Base-by-base conservation (phyloP, 1,140 invertebrate species). In the Lepidurus apus region DNA sequence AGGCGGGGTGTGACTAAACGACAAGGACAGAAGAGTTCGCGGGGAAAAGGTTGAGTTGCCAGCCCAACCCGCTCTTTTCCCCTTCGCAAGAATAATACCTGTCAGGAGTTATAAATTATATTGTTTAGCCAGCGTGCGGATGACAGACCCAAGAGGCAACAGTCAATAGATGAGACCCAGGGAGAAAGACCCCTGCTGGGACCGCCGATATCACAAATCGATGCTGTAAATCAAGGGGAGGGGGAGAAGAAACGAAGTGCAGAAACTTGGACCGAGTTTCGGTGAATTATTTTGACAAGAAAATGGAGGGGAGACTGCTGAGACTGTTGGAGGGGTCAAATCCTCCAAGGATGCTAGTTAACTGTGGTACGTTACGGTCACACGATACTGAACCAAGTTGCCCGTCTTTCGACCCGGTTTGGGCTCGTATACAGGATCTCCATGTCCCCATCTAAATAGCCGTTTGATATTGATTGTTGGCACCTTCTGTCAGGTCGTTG, bases 81-180 rank as follows among this genome's bases (percentile, higher is more conserved):
- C 53, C 53, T 21, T 7, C 53, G 13, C 17, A 0, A 65, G 42
- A 26, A 75, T 44, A 47, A 77, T 43, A 77, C 21, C 76, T 65
- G 74, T 77, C 42, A 75, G 76, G 76, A 77, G 47, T 45, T 42
- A 42, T 34, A 79, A 24, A 79, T 42, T 77, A 65, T 44, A 77
- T 42, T 42, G 43, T 43, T 44, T 42, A 79, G 75, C 43, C 42
- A 77, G 78, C 43, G 76, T 77, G 42, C 42, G 74, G 42, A 65
- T 43, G 44, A 77, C 21, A 79, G 65, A 79, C 17, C 24, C 44
- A 42, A 78, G 74, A 76, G 34, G 11, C 21, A 2, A 26, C 26
- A 45, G 65, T n/a, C 47, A 43, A 79, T 24, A 53, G 45, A 79
- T 34, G 65, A 43, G 44, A 79, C 42, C 47, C 42, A 45, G 65